phyloP scores from a whole-genome alignment of 2,797 vertebrate genomes.

The Mus caroli region DNA sequence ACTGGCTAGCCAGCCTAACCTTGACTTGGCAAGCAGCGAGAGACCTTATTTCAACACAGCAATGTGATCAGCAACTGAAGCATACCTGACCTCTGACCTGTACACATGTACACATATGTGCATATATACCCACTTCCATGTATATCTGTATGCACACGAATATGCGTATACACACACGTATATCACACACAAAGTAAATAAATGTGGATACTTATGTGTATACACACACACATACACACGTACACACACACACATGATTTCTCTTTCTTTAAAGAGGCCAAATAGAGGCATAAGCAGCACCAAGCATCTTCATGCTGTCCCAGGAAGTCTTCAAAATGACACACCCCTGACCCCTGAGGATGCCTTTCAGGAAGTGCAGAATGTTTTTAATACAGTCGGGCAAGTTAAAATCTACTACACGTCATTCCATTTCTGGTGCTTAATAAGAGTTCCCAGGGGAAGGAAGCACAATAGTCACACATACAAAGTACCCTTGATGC shows the following conservation, averaged over 20 bases:
- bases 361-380: neutral
- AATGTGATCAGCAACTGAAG: neutral
- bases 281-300: neutral
- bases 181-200: neutral
- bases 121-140: neutral
- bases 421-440: conserved; percentile 17
- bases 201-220: neutral
- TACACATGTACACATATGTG: neutral
- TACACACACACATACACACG: rapidly evolving
- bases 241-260: neutral
- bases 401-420: conserved; percentile 33
- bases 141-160: neutral
- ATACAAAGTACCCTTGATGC: neutral
- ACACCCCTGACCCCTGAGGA: neutral
- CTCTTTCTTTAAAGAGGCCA: neutral
- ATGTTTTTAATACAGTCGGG: neutral
- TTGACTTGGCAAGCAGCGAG: neutral
- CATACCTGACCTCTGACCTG: neutral
- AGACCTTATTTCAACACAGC: neutral
- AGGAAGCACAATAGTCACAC: neutral
- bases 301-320: neutral
- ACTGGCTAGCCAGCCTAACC: neutral
- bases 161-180: neutral
- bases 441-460: neutral
- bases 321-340: conserved; percentile 2